Base-by-base conservation (phyloP, 2,888 invertebrate genomes). In the Caenorhabditis imperialis region DNA sequence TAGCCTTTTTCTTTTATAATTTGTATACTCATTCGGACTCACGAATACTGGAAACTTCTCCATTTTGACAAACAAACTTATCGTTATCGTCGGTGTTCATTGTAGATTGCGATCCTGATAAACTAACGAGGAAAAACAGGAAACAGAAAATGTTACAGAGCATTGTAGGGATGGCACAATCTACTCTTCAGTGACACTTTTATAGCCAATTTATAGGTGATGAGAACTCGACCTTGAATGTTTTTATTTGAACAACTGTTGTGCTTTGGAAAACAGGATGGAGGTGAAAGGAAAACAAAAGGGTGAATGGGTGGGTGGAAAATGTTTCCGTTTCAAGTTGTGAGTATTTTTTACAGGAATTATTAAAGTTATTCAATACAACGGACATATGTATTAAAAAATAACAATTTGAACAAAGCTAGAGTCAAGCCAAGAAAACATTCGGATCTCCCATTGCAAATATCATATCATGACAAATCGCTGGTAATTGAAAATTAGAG, bases 401-500 rank as follows among this genome's bases (percentile, higher is more conserved):
- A 23, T 25, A 35, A 45, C n/a, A 45, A 23, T 16, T 35, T n/a
- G n/a, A n/a, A n/a, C n/a, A n/a, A n/a, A n/a, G n/a, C n/a, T n/a
- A 16, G 16, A 20, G 25, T 60, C 38, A 65, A 44, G 42, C 48
- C 47, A 57, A 50, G 27, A 27, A 42, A 53, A 65, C 25, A 54
- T 47, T 51, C 20, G 63, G 72, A 37, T 72, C 72, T 20, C 58
- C 50, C 12, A 53, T 20, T 1, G 54, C 44, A 16, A 47, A 65
- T 10, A 72, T 54, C 38, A 50, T 23, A 7, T 53, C 40, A 25
- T 60, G 53, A 30, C 35, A 37, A 22, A 63, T 53, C 10, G 63
- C 57, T 12, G 72, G 72, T 0, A 72, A 25, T 18, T 44, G 58
- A 16, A 60, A 72, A 38, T 63, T 63, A 12, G 72, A 63, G 27